Conservation (phyloP, 2,888 invertebrate species). For the Lacanobia oleracea region DNA sequence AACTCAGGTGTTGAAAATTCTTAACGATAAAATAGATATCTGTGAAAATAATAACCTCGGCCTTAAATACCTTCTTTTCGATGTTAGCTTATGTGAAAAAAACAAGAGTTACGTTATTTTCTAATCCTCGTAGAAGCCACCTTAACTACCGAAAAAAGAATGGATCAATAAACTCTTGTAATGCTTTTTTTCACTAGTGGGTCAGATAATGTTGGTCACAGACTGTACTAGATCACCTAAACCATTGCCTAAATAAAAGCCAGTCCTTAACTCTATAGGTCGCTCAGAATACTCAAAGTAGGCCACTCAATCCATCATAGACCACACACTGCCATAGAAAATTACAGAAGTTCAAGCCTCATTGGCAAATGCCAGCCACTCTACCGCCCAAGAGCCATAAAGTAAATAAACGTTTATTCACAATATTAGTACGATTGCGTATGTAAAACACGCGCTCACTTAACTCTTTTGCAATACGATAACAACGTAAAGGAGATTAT, state of each 20-base stretch:
- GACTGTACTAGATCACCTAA: too few species aligned
- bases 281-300: neutral
- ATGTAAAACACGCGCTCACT: conserved; percentile 70
- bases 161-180: too few species aligned
- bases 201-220: too few species aligned
- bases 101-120: too few species aligned
- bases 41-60: too few species aligned
- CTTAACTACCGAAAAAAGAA: too few species aligned
- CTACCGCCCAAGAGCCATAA: conserved; percentile 31
- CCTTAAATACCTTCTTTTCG: too few species aligned
- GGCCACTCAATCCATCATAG: neutral
- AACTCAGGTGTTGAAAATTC: too few species aligned
- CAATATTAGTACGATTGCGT: conserved; percentile 60
- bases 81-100: too few species aligned
- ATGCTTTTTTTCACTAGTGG: too few species aligned
- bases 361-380: conserved; percentile 14
- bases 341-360: conserved; percentile 26
- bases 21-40: too few species aligned
- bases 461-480: conserved; percentile 70
- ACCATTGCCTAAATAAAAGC: neutral
- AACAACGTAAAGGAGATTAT: conserved; percentile 75
- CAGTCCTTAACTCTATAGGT: neutral
- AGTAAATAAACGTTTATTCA: conserved; percentile 54
- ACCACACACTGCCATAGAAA: conserved; percentile 20
- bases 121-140: too few species aligned